Conservation (phyloP, 2,113 vertebrate species). For the Sturnus vulgaris region DNA sequence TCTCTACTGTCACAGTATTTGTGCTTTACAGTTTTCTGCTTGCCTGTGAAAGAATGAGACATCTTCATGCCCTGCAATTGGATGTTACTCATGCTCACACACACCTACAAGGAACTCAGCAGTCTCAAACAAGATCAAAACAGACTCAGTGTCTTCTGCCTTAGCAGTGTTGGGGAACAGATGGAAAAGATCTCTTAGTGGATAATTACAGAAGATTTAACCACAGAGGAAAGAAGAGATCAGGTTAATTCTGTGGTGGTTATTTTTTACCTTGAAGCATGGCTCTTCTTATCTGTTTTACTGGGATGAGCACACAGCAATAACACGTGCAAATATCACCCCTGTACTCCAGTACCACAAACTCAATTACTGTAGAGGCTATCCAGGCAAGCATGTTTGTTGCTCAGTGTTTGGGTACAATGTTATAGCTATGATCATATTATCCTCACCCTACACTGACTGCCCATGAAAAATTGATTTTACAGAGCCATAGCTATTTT, state of each 20-base stretch:
- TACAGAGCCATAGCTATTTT: background rate
- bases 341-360: background rate
- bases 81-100: background rate
- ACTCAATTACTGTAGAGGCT: background rate
- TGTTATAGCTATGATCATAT: background rate
- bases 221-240: background rate
- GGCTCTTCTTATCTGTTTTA: background rate
- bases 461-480: background rate
- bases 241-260: background rate
- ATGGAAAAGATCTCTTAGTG: background rate
- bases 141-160: background rate
- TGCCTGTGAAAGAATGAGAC: background rate
- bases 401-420: background rate
- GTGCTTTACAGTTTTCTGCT: background rate
- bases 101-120: background rate
- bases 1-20: background rate
- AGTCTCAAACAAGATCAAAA: background rate
- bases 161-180: background rate
- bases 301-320: background rate
- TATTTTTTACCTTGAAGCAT: background rate
- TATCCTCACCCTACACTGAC: background rate
- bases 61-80: background rate
- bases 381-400: background rate
- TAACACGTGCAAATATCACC: background rate
- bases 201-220: constrained; percentile 1